Base-by-base conservation (phyloP, 2,113 vertebrate genomes). In the Anoura caudifer region DNA sequence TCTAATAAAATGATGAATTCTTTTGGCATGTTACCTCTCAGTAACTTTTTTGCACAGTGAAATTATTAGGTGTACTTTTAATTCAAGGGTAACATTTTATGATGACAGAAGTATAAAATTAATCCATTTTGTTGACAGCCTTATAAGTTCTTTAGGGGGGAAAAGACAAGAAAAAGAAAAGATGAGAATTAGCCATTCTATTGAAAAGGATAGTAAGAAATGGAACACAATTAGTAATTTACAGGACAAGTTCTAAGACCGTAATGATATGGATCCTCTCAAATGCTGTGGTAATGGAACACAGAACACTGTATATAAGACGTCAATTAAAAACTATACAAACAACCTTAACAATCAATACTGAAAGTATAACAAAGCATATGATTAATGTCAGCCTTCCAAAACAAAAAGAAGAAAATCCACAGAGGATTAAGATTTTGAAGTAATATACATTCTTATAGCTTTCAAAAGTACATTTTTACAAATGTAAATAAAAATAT, bases 191-290 rank as follows among this genome's bases (percentile, higher is more conserved):
- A 98, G 97, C 93, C 87, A 7, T 97, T 7, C 50, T 90, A 84
- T 92, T 98, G 98, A 98, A 98, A 98, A 98, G 97, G 97, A 98
- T 85, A 1, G 97, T 93, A 96, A 95, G 90, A 98, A 98, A 98
- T 98, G 91, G 97, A 98, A 98, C 52, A 98, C 98, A 98, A 98
- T 98, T 96, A 98, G 97, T 98, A 95, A 98, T 98, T 98, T 98
- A 98, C 92, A 98, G 97, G 98, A 98, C 97, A 98, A 98, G 97
- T 95, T 97, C 83, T 97, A 98, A 98, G 97, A 98, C 97, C 98
- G 90, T 98, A 98, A 98, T 98, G 96, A 98, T 97, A 98, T 77
- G 95, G 97, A 98, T 98, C 96, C 94, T 98, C 95, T 98, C 97
- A 98, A 98, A 98, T 97, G 94, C 95, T 98, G 41, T 61, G 61